Conservation (phyloP, 2,797 vertebrate species). For the Atherinosoma microstoma region DNA sequence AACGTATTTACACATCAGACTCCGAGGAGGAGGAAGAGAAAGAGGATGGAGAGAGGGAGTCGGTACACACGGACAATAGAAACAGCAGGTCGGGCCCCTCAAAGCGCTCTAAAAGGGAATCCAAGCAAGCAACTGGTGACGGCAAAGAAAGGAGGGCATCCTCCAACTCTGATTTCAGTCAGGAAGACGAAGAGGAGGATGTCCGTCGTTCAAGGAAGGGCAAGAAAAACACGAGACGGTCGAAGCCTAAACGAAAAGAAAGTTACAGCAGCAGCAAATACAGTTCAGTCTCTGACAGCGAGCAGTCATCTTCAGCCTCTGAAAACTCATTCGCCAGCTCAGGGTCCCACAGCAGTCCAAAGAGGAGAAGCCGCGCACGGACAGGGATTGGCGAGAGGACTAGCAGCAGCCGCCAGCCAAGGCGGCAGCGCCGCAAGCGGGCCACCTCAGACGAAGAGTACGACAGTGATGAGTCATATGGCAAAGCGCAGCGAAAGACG, state of each 20-base stretch:
- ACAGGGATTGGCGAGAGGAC: conserved; percentile 48
- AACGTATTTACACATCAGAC: conserved; percentile 78
- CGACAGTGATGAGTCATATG: conserved; percentile 67
- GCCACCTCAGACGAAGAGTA: conserved; percentile 61
- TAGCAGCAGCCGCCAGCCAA: conserved; percentile 37
- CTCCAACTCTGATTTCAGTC: conserved; percentile 56
- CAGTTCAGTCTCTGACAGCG: conserved; percentile 71
- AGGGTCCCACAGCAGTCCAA: conserved; percentile 80
- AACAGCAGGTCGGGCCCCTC: conserved; percentile 41
- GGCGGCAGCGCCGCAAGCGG: conserved; percentile 40
- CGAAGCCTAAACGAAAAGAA: conserved; percentile 62
- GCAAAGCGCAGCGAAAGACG: conserved; percentile 49
- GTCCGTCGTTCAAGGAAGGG: conserved; percentile 23
- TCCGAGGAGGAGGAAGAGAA: conserved; percentile 75
- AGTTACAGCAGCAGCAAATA: conserved; percentile 72
- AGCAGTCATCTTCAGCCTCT: conserved; percentile 69
- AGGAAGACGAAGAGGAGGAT: conserved; percentile 39
- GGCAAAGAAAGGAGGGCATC: conserved; percentile 43
- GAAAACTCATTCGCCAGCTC: conserved; percentile 78
- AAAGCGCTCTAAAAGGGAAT: conserved; percentile 61
- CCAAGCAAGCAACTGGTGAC: conserved; percentile 41
- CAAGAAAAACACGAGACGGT: conserved; percentile 43
- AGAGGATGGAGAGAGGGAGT: conserved; percentile 33
- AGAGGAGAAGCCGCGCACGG: conserved; percentile 61
- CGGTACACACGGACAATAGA: conserved; percentile 60